Evolutionary conservation across 2,797 vertebrate species (phyloP).

Genomic region (Acanthopagrus latus): DNA sequence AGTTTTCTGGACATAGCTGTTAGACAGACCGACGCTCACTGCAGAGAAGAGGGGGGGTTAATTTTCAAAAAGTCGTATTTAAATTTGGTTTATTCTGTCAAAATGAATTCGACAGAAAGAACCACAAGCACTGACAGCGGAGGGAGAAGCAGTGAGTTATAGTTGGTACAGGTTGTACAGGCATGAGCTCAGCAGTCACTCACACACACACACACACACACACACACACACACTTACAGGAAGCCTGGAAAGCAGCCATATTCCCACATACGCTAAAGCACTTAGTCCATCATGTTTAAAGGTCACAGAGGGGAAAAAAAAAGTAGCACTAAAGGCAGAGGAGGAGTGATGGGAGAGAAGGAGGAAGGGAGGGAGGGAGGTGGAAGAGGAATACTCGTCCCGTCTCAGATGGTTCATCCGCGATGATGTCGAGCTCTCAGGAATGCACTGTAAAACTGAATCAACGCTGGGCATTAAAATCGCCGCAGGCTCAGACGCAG

Average conservation of each 20-base stretch:
- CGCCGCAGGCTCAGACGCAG: conserved; percentile 20
- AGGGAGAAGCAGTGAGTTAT: neutral
- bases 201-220: too few relatives aligned
- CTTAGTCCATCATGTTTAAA: conserved; percentile 69
- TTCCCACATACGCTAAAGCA: conserved; percentile 79
- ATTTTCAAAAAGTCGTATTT: neutral
- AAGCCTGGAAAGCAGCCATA: conserved; percentile 71
- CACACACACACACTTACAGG: conserved; percentile 44
- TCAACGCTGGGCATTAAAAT: conserved; percentile 46
- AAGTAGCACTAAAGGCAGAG: conserved; percentile 41
- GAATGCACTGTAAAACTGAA: conserved; percentile 59
- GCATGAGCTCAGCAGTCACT: conserved; percentile 23
- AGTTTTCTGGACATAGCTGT: conserved; percentile 53
- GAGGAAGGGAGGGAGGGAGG: conserved; percentile 9
- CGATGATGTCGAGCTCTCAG: conserved; percentile 53
- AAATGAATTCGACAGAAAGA: neutral
- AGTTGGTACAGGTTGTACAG: conserved; percentile 4
- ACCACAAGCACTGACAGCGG: neutral
- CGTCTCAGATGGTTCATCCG: conserved; percentile 45
- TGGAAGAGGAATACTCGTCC: conserved; percentile 42
- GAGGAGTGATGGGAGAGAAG: conserved; percentile 41
- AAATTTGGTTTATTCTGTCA: neutral
- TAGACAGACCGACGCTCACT: neutral
- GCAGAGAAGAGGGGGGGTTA: neutral
- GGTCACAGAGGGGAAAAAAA: conserved; percentile 51